A percentile compares a stretch with the other conserved stretches of the same genome.
phyloP scores from a whole-genome alignment of 2,888 invertebrate species.

The Chrysomela aeneicollis region DNA sequence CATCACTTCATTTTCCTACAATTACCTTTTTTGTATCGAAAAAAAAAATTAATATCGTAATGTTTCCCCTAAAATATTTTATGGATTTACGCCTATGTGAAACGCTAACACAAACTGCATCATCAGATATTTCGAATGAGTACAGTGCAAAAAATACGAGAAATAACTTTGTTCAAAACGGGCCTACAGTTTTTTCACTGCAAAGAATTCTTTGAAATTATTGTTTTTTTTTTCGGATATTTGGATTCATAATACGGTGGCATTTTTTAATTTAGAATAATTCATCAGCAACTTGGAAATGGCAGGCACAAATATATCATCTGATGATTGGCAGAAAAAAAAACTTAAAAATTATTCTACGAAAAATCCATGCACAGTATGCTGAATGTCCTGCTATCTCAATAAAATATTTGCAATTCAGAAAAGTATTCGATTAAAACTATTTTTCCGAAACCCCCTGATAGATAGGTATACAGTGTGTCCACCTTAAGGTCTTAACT shows the following conservation, averaged over 20 bases:
- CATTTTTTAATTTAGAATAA: not conserved
- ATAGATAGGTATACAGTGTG: too few species aligned
- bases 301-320: not conserved
- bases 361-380: too few species aligned
- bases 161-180: conserved; percentile 4
- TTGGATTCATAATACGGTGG: conserved; percentile 2
- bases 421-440: too few species aligned
- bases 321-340: too few species aligned
- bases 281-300: not conserved
- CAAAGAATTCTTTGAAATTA: not conserved
- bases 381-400: too few species aligned
- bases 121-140: conserved; percentile 51
- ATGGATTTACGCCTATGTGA: not conserved
- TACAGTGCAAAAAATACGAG: conserved; percentile 16
- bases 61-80: not conserved
- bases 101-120: conserved; percentile 52
- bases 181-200: not conserved
- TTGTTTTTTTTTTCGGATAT: not conserved
- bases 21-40: too few species aligned
- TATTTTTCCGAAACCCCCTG: too few species aligned
- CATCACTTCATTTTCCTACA: too few species aligned
- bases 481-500: too few species aligned
- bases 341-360: too few species aligned
- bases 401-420: too few species aligned
- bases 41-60: too few species aligned